A percentile compares a stretch with the other conserved stretches of the same genome.
Evolutionary conservation across 1,140 invertebrate species (phyloP).

Genomic region (Drosophila tani): DNA sequence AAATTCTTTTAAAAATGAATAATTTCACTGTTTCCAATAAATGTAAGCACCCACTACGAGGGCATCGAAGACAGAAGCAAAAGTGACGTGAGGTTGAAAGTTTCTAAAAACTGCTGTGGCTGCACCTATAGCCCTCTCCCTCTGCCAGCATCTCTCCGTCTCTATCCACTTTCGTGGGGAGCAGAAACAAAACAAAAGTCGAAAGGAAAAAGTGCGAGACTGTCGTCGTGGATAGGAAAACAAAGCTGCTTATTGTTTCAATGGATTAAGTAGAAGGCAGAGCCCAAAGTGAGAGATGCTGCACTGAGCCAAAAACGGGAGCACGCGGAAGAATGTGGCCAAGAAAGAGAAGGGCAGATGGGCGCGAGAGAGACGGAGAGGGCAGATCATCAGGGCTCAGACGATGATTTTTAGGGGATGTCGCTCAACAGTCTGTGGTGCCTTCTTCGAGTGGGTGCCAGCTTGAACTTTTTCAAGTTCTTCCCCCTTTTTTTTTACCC

Average conservation of each 20-base stretch:
- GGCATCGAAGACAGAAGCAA: no score
- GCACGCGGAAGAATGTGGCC: background rate
- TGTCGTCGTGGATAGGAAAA: conserved; percentile 52
- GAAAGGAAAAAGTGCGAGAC: conserved; percentile 42
- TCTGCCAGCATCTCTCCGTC: background rate
- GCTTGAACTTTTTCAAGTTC: conserved; percentile 50
- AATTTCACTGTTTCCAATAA: background rate
- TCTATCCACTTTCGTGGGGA: conserved; percentile 22
- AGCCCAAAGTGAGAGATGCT: conserved; percentile 26
- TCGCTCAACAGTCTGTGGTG: conserved; percentile 36
- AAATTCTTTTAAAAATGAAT: no score
- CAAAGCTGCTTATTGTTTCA: conserved; percentile 68
- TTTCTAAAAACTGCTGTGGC: conserved; percentile 28
- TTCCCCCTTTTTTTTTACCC: background rate
- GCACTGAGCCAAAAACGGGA: conserved; percentile 23
- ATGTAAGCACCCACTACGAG: background rate
- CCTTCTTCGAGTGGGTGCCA: conserved; percentile 56
- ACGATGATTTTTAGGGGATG: conserved; percentile 34
- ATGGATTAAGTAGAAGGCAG: conserved; percentile 57
- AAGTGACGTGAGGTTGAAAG: conserved; percentile 14
- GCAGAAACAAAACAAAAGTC: conserved; percentile 41
- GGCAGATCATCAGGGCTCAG: conserved; percentile 32
- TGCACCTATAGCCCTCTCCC: conserved; percentile 11
- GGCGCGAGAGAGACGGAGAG: background rate
- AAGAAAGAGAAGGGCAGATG: background rate